These are phyloP conservation scores for Triplophysa dalaica DNA, from an alignment of 2,113 vertebrate genomes.

Conservation along the genomic window DNA sequence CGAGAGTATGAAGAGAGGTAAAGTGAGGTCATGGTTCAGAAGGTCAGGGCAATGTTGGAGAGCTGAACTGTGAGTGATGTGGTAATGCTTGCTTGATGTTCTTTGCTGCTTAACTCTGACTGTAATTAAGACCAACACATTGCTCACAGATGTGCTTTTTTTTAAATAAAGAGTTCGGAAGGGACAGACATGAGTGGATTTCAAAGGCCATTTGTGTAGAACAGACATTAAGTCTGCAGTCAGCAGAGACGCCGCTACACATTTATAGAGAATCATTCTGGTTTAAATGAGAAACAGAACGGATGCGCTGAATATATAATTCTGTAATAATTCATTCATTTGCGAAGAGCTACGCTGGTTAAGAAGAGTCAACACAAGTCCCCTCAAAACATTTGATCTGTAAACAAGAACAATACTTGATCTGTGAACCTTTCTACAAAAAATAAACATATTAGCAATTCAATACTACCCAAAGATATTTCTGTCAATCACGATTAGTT, in stretches of 20 bases:
- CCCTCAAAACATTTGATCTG: not conserved
- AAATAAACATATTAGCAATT: no score
- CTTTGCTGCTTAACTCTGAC: slow-evolving; percentile 25
- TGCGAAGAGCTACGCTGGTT: not conserved
- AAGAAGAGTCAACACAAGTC: not conserved
- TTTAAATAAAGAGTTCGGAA: not conserved
- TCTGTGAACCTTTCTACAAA: not conserved
- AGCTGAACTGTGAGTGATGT: slow-evolving; percentile 37
- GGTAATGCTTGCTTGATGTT: slow-evolving; percentile 30
- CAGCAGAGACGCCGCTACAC: not conserved
- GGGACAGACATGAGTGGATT: slow-evolving; percentile 11
- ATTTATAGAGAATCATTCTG: not conserved
- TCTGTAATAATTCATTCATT: not conserved
- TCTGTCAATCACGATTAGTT: not conserved
- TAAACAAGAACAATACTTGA: not conserved
- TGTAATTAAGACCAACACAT: slow-evolving; percentile 43
- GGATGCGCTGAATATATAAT: not conserved
- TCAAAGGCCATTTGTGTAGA: slow-evolving; percentile 4
- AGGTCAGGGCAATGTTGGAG: slow-evolving; percentile 38
- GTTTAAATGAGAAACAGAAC: not conserved
- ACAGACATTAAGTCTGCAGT: slow-evolving; percentile 1
- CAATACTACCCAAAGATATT: slow-evolving; percentile 13
- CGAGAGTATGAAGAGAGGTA: slow-evolving; percentile 22
- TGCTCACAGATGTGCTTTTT: slow-evolving; percentile 40
- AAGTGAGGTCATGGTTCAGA: slow-evolving; percentile 29